These are phyloP conservation scores for Cremastinae sp. DNA, from an alignment of 2,888 invertebrate species.

Conservation along the genomic window DNA sequence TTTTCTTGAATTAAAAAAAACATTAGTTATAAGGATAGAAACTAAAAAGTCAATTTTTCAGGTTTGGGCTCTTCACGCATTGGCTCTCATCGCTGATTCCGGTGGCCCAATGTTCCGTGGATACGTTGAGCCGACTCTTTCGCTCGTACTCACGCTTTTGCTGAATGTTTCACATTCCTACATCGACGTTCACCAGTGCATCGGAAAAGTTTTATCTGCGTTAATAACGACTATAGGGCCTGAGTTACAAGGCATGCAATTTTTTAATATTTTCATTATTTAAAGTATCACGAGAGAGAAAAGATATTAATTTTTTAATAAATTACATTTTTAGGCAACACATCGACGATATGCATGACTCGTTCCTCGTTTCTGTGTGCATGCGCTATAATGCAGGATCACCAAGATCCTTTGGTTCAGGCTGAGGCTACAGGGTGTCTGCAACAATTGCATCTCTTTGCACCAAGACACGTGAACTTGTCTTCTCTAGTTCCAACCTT, in stretches of 20 bases:
- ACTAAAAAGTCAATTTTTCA: slow-evolving; percentile 72
- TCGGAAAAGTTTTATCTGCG: slow-evolving; percentile 95
- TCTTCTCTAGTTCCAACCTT: slow-evolving; percentile 95
- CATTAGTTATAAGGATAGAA: slow-evolving; percentile 11
- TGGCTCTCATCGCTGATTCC: slow-evolving; percentile 97
- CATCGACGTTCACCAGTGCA: slow-evolving; percentile 95
- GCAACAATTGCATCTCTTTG: slow-evolving; percentile 98
- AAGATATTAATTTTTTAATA: slow-evolving; percentile 13
- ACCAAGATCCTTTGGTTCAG: slow-evolving; percentile 94
- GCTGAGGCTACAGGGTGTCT: slow-evolving; percentile 97
- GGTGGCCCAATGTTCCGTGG: slow-evolving; percentile 99
- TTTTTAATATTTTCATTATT: not conserved
- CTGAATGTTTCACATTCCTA: slow-evolving; percentile 94
- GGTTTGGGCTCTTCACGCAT: slow-evolving; percentile 98
- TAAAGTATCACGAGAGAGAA: not conserved
- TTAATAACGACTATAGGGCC: slow-evolving; percentile 99
- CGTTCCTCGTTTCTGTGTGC: slow-evolving; percentile 94
- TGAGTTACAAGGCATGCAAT: slow-evolving; percentile 97
- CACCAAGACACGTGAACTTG: slow-evolving; percentile 96
- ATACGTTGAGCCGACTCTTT: slow-evolving; percentile 97
- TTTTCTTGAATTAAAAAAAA: not conserved
- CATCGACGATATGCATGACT: slow-evolving; percentile 87
- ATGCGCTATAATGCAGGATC: slow-evolving; percentile 94
- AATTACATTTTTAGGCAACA: slow-evolving; percentile 83
- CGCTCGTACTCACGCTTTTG: slow-evolving; percentile 93